Conservation (phyloP, 1,140 invertebrate species). For the Gyrodactylus salaris region DNA sequence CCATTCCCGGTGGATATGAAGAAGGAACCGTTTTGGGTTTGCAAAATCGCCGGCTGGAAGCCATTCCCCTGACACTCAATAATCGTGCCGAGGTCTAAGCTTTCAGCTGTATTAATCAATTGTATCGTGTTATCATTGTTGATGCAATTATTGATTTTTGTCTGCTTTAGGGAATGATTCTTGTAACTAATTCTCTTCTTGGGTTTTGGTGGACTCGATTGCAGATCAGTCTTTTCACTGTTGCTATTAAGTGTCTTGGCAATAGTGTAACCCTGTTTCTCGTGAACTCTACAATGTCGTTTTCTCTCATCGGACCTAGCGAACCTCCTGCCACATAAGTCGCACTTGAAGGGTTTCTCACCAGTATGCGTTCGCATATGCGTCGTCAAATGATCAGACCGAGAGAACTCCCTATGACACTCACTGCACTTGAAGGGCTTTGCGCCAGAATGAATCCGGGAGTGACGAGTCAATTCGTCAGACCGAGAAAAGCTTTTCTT, state of each 20-base stretch:
- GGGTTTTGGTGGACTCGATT: no score
- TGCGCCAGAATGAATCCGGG: constrained; percentile 23
- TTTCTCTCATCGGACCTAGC: constrained; percentile 95
- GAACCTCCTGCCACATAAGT: constrained; percentile 88
- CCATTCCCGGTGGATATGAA: background rate
- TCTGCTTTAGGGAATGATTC: no score
- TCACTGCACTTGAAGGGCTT: constrained; percentile 83
- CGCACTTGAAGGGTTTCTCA: constrained; percentile 88
- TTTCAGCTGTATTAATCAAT: background rate
- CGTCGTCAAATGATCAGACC: constrained; percentile 30
- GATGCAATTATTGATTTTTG: background rate
- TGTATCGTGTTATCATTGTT: background rate
- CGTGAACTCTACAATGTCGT: constrained; percentile 75
- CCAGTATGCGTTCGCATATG: constrained; percentile 21
- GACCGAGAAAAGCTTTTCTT: constrained; percentile 3
- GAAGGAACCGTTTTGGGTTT: background rate
- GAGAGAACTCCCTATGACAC: constrained; percentile 58
- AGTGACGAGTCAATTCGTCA: constrained; percentile 1
- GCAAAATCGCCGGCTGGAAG: background rate
- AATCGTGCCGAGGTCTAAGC: background rate
- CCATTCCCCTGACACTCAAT: background rate
- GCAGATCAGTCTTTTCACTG: no score
- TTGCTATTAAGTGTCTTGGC: no score
- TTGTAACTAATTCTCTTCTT: no score
- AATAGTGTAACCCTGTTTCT: constrained; percentile 11